These are phyloP conservation scores for Paramisgurnus dabryanus DNA, from an alignment of 2,113 vertebrate genomes.

Conservation along the genomic window DNA sequence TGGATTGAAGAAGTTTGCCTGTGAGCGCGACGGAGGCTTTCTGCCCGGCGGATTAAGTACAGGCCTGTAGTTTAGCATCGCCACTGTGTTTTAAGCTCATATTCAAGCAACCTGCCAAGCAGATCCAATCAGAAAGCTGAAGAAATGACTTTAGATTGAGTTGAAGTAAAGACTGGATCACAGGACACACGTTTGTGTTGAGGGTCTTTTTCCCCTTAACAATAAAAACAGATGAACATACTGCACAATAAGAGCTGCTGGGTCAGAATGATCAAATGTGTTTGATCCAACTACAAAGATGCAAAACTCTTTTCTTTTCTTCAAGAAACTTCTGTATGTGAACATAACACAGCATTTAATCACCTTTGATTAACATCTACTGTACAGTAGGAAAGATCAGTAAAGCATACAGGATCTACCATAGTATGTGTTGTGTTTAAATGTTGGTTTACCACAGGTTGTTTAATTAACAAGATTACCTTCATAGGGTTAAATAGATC, in stretches of 20 bases:
- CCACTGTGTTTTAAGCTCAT: background rate
- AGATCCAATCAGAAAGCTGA: background rate
- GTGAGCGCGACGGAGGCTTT: constrained; percentile 1
- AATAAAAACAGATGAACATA: background rate
- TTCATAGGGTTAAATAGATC: too few species aligned
- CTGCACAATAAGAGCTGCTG: background rate
- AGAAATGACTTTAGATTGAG: background rate
- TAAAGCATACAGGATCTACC: too few species aligned
- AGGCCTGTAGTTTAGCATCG: background rate
- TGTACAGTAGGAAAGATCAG: too few species aligned
- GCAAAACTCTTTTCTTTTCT: background rate
- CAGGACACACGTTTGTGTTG: background rate
- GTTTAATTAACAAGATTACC: too few species aligned
- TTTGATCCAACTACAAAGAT: background rate
- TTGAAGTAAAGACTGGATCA: constrained; percentile 25
- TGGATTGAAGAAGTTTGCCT: constrained; percentile 21
- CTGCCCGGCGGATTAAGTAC: constrained; percentile 18
- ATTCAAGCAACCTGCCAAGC: constrained; percentile 14
- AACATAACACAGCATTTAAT: too few species aligned
- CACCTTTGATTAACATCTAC: too few species aligned
- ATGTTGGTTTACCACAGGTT: too few species aligned
- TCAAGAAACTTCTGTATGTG: background rate
- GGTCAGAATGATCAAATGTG: background rate
- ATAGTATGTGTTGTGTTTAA: too few species aligned
- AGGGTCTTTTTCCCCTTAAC: constrained; percentile 1